Base-by-base conservation (phyloP, 1,140 invertebrate species). In the Drusus annulatus region DNA sequence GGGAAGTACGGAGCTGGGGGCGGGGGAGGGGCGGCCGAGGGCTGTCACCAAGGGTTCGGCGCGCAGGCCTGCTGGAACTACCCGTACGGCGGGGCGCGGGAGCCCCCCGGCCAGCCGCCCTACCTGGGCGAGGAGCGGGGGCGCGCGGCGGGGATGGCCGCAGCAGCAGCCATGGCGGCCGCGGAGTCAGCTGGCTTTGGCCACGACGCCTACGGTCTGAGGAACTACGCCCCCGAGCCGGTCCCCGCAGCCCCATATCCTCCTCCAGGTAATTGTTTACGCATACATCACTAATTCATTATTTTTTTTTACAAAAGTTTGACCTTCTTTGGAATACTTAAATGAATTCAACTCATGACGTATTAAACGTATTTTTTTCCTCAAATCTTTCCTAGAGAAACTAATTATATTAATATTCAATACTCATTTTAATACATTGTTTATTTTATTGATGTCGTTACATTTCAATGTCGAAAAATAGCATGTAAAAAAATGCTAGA, bases 191-290 rank as follows among this genome's bases (percentile, higher is more conserved):
- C 91, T 28, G 90, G 92, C 76, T 95, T 95, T 87, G 91, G 93
- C 3, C 94, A 95, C 85, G 94, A 95, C 84, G 91, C 93, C 25
- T 96, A 96, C 86, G 92, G 93, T 8, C 91, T 95, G 10, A 91
- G 94, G 83, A 95, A 94, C 88, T 96, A 95, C 85, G 91, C 91
- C 21, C 92, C 94, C 1, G 94, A 95, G 84, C 91, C 93, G 15
- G 94, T 95, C 78, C 93, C 94, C 19, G 93, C 94, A 77, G 94
- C 94, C 80, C 94, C 94, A 1, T 96, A 96, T 84, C 93, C 94
- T 84, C 93, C 94, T 86, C 93, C 94, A 92, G 94, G 94, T 92
- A 92, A 89, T 90, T 87, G 87, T 88, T 85, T 77, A 86, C 80
- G 25, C 25, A 63, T 63, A 63, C 25, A 63, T 63, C 16, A 23